Percentiles rank a stretch among this genome's conserved stretches.
Evolutionary conservation across 2,888 invertebrate species (phyloP).

Genomic region (Fissipunctia ypsillon): DNA sequence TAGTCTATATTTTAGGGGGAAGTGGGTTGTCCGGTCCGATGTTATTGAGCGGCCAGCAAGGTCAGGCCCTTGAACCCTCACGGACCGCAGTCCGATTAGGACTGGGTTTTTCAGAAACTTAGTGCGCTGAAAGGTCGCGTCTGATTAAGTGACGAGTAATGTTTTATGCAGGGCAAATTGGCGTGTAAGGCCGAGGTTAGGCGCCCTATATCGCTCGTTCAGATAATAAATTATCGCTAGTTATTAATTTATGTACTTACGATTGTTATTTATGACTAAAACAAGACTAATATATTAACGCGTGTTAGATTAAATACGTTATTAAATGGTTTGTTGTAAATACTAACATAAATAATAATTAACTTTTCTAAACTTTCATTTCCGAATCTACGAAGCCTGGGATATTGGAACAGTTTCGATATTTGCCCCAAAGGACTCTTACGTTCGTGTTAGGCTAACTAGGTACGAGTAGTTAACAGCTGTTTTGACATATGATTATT

Average conservation of each 20-base stretch:
- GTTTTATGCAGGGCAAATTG: constrained; percentile 69
- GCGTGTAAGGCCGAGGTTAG: constrained; percentile 49
- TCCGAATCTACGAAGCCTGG: background rate
- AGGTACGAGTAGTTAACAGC: too few species aligned
- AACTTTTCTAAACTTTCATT: background rate
- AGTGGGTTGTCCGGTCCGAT: constrained; percentile 92
- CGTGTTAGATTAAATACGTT: constrained; percentile 10
- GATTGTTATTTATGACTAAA: constrained; percentile 16
- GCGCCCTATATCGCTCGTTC: constrained; percentile 12
- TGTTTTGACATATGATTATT: constrained; percentile 1
- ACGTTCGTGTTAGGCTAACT: background rate
- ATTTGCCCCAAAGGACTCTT: background rate
- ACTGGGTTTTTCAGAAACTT: constrained; percentile 70
- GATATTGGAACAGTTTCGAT: background rate
- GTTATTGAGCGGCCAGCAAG: constrained; percentile 96
- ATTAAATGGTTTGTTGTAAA: background rate
- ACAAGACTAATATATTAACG: background rate
- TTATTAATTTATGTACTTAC: constrained; percentile 1
- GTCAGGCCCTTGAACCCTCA: constrained; percentile 95
- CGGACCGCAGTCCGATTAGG: constrained; percentile 78
- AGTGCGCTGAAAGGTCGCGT: constrained; percentile 73
- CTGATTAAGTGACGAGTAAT: constrained; percentile 73
- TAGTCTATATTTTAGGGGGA: constrained; percentile 64
- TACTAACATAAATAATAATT: constrained; percentile 5
- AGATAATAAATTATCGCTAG: constrained; percentile 33